These are phyloP conservation scores for Mystacides longicornis DNA, from an alignment of 2,888 invertebrate species.

Conservation along the genomic window DNA sequence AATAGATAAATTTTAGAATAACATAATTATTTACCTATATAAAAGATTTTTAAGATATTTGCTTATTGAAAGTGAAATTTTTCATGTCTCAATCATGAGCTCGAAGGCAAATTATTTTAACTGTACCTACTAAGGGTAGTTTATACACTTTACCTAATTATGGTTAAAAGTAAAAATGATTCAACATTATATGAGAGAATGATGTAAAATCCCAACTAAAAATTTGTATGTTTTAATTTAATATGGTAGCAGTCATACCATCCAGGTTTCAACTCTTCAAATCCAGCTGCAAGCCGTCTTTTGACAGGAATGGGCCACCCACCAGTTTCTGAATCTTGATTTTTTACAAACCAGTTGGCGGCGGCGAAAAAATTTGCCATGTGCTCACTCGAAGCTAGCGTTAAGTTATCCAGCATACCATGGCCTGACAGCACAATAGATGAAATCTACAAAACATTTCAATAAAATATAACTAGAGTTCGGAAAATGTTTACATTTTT, in stretches of 20 bases:
- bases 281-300: conserved; percentile 65
- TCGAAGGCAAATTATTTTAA: too few relatives aligned
- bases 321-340: conserved; percentile 78
- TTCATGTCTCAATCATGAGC: too few relatives aligned
- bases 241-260: conserved; percentile 57
- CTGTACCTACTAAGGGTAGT: too few relatives aligned
- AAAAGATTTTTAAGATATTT: too few relatives aligned
- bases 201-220: background rate
- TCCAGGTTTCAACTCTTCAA: conserved; percentile 73
- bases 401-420: conserved; percentile 70
- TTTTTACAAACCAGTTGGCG: conserved; percentile 83
- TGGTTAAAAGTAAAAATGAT: background rate
- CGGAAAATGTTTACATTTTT: background rate
- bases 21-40: too few relatives aligned
- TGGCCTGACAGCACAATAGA: conserved; percentile 61
- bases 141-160: too few relatives aligned
- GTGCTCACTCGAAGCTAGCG: conserved; percentile 77
- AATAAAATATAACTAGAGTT: background rate
- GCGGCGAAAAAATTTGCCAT: conserved; percentile 86
- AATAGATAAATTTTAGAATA: too few relatives aligned
- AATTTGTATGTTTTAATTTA: too few relatives aligned
- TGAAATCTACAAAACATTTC: conserved; percentile 41
- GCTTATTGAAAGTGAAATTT: too few relatives aligned
- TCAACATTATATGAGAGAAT: background rate
- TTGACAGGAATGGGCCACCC: conserved; percentile 91